A percentile compares a stretch with the other conserved stretches of the same genome.
These are phyloP conservation scores for Polylopha cassiicola DNA, from an alignment of 2,888 invertebrate genomes.

Conservation along the genomic window DNA sequence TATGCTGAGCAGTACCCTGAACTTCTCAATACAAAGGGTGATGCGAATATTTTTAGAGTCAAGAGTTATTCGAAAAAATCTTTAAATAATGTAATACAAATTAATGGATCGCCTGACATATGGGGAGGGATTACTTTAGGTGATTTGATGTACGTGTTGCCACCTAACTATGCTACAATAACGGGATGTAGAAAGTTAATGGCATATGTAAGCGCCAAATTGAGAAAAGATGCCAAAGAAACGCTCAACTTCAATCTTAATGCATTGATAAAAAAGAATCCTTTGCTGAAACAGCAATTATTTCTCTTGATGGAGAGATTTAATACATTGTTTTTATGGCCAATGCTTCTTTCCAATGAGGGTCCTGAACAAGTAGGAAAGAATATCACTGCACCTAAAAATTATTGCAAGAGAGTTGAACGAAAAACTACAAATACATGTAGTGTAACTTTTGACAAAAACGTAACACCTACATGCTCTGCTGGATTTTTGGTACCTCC, in stretches of 20 bases:
- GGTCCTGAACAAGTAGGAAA: slow-evolving; percentile 22
- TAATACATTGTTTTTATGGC: slow-evolving; percentile 52
- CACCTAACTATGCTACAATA: slow-evolving; percentile 54
- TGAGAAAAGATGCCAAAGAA: slow-evolving; percentile 18
- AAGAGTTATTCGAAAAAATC: slow-evolving; percentile 54
- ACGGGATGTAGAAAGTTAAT: slow-evolving; percentile 53
- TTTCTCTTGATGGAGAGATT: slow-evolving; percentile 44
- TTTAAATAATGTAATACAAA: slow-evolving; percentile 24
- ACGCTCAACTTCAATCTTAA: slow-evolving; percentile 30
- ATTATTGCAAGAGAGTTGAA: no score
- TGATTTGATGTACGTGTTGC: slow-evolving; percentile 41
- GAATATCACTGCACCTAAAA: no score
- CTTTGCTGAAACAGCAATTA: slow-evolving; percentile 37
- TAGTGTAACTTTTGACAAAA: no score
- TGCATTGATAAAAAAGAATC: slow-evolving; percentile 36
- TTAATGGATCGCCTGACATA: slow-evolving; percentile 37
- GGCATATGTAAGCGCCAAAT: slow-evolving; percentile 30
- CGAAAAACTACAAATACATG: no score
- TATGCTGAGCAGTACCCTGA: slow-evolving; percentile 34
- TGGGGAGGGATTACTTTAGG: slow-evolving; percentile 43
- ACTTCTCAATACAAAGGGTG: slow-evolving; percentile 30
- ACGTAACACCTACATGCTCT: no score
- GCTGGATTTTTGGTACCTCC: no score
- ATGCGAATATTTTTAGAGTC: slow-evolving; percentile 33
- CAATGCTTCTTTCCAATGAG: slow-evolving; percentile 53